Conservation (phyloP, 2,888 invertebrate genomes). For the Callinectes sapidus region DNA sequence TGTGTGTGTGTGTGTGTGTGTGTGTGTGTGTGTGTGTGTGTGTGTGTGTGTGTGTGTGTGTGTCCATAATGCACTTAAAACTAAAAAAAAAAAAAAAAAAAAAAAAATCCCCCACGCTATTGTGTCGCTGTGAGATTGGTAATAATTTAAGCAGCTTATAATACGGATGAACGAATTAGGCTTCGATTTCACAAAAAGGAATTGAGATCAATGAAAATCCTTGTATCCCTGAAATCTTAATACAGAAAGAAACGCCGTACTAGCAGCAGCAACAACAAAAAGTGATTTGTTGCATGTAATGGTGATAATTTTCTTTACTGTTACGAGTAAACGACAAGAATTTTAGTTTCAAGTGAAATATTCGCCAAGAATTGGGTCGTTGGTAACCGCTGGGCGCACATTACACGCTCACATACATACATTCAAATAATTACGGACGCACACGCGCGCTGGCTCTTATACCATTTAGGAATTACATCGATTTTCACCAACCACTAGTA, state of each 20-base stretch:
- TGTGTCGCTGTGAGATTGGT: neutral
- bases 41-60: neutral
- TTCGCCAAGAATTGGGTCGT: neutral
- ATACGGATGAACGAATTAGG: neutral
- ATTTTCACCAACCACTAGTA: slow-evolving; percentile 12
- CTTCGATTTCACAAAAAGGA: neutral
- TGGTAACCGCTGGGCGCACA: neutral
- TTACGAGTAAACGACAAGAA: neutral
- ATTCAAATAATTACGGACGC: neutral
- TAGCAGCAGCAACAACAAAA: neutral
- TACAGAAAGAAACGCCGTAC: neutral
- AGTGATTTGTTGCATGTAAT: neutral
- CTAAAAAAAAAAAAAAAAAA: neutral
- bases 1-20: neutral
- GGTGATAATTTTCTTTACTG: neutral
- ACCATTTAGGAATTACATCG: neutral
- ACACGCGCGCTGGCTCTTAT: neutral
- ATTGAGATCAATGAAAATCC: neutral
- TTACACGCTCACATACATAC: neutral
- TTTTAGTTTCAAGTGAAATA: neutral
- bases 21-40: slow-evolving; percentile 20
- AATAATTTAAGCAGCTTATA: neutral
- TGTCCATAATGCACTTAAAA: neutral
- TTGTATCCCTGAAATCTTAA: neutral
- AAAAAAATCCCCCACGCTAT: neutral